Evolutionary conservation across 2,888 invertebrate species (phyloP).

Genomic region (Tanytarsus gracilentus): DNA sequence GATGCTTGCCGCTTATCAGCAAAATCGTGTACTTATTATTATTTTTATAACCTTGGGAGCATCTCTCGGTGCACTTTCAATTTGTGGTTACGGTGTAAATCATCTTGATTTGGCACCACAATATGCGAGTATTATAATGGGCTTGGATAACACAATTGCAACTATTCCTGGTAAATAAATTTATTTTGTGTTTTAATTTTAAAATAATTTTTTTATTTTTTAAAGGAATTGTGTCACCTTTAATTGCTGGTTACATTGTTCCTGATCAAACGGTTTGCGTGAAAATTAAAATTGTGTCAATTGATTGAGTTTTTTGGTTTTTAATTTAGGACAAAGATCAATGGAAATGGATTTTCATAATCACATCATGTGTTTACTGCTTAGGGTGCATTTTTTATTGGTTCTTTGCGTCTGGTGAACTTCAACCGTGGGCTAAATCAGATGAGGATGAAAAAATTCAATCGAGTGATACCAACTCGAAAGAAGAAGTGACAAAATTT

Average conservation of each 20-base stretch:
- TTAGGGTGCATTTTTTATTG: constrained; percentile 75
- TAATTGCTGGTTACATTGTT: constrained; percentile 70
- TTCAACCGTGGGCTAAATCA: constrained; percentile 67
- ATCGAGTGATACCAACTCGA: no score
- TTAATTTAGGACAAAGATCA: constrained; percentile 51
- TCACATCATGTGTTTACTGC: constrained; percentile 71
- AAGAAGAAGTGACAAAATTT: no score
- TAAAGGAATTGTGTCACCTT: constrained; percentile 85
- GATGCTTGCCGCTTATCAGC: background rate
- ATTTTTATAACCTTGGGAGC: background rate
- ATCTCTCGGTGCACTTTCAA: constrained; percentile 61
- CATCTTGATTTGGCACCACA: constrained; percentile 87
- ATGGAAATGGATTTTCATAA: constrained; percentile 81
- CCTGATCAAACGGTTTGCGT: constrained; percentile 34
- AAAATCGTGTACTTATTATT: background rate
- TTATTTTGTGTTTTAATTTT: no score
- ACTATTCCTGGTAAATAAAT: constrained; percentile 48
- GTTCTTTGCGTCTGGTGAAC: constrained; percentile 67
- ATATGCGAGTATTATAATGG: constrained; percentile 86
- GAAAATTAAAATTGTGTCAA: constrained; percentile 39
- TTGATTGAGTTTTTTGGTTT: constrained; percentile 47
- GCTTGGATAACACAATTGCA: constrained; percentile 81
- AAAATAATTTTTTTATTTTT: no score
- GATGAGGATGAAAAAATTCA: constrained; percentile 37
- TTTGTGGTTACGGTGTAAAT: constrained; percentile 81